Evolutionary conservation across 2,888 invertebrate genomes (phyloP).

Genomic region (Callosobruchus maculatus): DNA sequence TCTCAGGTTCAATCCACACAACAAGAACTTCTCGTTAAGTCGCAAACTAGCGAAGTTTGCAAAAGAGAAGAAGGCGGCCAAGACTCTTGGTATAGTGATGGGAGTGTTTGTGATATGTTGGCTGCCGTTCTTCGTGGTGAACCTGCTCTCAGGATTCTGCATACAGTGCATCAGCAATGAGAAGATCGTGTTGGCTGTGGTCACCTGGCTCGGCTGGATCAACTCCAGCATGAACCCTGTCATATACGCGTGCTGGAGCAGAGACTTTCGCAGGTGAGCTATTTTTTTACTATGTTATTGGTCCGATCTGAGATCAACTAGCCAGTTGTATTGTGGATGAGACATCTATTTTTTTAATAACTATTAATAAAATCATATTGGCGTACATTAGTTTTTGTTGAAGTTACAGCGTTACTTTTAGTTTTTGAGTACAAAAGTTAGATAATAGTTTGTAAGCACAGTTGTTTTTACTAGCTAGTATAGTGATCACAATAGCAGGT

Average conservation of each 20-base stretch:
- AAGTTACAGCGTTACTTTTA: too few relatives aligned
- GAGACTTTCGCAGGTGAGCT: slow-evolving; percentile 89
- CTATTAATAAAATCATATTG: too few relatives aligned
- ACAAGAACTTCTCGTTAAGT: slow-evolving; percentile 88
- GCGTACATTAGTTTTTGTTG: too few relatives aligned
- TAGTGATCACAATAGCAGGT: too few relatives aligned
- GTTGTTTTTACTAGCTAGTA: too few relatives aligned
- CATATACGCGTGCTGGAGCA: slow-evolving; percentile 97
- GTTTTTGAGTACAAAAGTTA: too few relatives aligned
- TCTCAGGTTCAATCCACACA: slow-evolving; percentile 44
- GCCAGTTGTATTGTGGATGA: too few relatives aligned
- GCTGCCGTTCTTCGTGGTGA: slow-evolving; percentile 96
- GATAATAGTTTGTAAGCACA: too few relatives aligned
- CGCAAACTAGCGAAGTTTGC: slow-evolving; percentile 92
- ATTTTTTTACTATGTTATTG: too few relatives aligned
- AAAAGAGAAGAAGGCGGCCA: slow-evolving; percentile 94
- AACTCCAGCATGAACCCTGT: slow-evolving; percentile 96
- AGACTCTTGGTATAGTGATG: slow-evolving; percentile 92
- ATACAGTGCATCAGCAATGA: slow-evolving; percentile 83
- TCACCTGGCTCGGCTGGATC: slow-evolving; percentile 94
- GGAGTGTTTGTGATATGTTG: slow-evolving; percentile 96
- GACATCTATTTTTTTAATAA: too few relatives aligned
- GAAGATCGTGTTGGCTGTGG: slow-evolving; percentile 81
- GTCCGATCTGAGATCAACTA: too few relatives aligned
- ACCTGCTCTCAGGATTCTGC: slow-evolving; percentile 87